Percentiles rank a stretch among this genome's conserved stretches.
These are phyloP conservation scores for Epsilonema sp. DNA, from an alignment of 2,888 invertebrate genomes.

Conservation along the genomic window DNA sequence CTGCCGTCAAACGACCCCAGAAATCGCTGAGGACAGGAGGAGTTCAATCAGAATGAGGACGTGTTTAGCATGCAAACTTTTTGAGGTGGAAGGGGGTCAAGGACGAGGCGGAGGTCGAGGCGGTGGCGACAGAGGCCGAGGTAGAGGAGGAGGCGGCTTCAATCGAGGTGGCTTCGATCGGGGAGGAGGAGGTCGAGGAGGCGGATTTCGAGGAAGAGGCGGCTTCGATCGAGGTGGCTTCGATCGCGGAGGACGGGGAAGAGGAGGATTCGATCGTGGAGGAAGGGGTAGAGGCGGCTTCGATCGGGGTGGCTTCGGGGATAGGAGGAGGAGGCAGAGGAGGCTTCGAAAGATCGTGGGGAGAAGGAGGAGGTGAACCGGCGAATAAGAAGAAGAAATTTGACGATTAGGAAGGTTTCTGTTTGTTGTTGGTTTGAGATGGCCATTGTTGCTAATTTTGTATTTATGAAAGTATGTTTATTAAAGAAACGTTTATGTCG, in stretches of 20 bases:
- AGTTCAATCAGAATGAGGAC: no score
- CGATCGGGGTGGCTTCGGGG: not conserved
- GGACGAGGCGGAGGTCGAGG: slow-evolving; percentile 15
- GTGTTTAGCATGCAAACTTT: no score
- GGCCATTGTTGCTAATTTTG: no score
- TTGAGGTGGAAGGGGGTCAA: slow-evolving; percentile 14
- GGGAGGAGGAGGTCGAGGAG: slow-evolving; percentile 12
- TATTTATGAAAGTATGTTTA: no score
- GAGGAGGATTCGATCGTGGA: no score
- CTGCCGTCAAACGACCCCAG: no score
- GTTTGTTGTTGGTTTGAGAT: no score
- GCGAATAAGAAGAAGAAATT: slow-evolving; percentile 20
- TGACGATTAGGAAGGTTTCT: slow-evolving; percentile 18
- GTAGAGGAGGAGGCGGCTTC: slow-evolving; percentile 9
- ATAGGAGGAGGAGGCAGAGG: slow-evolving; percentile 9
- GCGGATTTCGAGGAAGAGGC: slow-evolving; percentile 30
- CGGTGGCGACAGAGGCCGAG: slow-evolving; percentile 11
- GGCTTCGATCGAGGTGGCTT: slow-evolving; percentile 12
- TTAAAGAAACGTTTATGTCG: no score
- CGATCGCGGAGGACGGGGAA: slow-evolving; percentile 8
- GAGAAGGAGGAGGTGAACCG: slow-evolving; percentile 13
- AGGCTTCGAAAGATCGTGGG: slow-evolving; percentile 16
- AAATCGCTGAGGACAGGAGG: no score
- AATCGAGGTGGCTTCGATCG: slow-evolving; percentile 15
- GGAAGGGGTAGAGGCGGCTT: slow-evolving; percentile 7